Percentiles rank a stretch among this genome's conserved stretches.
phyloP scores from a whole-genome alignment of 2,113 vertebrate genomes.

The Blennius ocellaris region DNA sequence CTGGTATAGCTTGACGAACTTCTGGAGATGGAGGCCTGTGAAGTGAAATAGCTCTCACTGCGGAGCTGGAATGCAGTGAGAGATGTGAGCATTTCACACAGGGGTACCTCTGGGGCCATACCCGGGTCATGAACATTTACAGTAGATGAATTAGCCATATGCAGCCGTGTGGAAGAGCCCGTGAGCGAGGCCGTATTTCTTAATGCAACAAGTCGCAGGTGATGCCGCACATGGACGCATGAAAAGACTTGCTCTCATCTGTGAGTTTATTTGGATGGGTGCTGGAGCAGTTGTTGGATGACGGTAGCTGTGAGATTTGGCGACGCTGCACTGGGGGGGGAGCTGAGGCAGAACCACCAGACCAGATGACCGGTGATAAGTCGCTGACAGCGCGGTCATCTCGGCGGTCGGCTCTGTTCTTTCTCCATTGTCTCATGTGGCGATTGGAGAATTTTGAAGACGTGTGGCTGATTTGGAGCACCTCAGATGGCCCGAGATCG shows the following conservation, averaged over 20 bases:
- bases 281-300: slow-evolving; percentile 14
- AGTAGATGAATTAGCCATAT: slow-evolving; percentile 43
- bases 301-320: slow-evolving; percentile 56
- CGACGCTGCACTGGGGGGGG: slow-evolving; percentile 21
- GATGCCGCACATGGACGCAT: slow-evolving; percentile 11
- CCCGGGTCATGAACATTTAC: slow-evolving; percentile 51
- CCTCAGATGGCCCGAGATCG: slow-evolving; percentile 34
- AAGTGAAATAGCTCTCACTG: slow-evolving; percentile 62
- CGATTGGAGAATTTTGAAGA: slow-evolving; percentile 50
- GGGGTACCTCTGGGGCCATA: slow-evolving; percentile 40
- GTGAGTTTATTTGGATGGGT: slow-evolving; percentile 32
- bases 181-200: slow-evolving; percentile 27
- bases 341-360: slow-evolving; percentile 52
- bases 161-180: slow-evolving; percentile 34
- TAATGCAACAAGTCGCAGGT: slow-evolving; percentile 33
- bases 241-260: slow-evolving; percentile 23
- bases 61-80: slow-evolving; percentile 57
- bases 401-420: slow-evolving; percentile 58
- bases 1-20: slow-evolving; percentile 45
- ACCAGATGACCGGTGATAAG: slow-evolving; percentile 69
- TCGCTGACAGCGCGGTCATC: slow-evolving; percentile 67
- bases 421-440: slow-evolving; percentile 65
- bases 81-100: slow-evolving; percentile 61
- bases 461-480: slow-evolving; percentile 60
- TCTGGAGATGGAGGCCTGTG: slow-evolving; percentile 65